These are phyloP conservation scores for Rhabdornis inornatus DNA, from an alignment of 2,113 vertebrate species.

Conservation along the genomic window DNA sequence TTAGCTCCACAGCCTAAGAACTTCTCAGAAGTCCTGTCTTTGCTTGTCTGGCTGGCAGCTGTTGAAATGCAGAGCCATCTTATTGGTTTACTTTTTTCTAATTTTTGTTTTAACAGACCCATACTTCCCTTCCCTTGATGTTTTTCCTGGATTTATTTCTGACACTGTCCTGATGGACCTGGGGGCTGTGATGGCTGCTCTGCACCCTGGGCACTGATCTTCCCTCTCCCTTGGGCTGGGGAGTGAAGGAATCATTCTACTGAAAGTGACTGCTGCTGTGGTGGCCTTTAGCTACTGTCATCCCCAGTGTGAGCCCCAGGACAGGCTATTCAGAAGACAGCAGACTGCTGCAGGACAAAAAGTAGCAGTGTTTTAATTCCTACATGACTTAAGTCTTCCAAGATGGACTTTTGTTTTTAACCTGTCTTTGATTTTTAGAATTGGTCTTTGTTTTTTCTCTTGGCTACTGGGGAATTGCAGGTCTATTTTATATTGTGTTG, in stretches of 20 bases:
- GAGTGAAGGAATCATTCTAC: background rate
- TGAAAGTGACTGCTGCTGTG: background rate
- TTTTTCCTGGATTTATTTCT: background rate
- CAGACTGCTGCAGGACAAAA: background rate
- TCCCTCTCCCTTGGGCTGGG: background rate
- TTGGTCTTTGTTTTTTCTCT: background rate
- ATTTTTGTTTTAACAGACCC: background rate
- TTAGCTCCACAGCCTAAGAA: background rate
- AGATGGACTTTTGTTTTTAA: background rate
- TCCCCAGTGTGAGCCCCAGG: background rate
- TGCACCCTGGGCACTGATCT: background rate
- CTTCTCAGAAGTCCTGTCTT: background rate
- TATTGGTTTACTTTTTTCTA: background rate
- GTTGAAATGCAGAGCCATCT: background rate
- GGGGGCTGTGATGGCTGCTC: background rate
- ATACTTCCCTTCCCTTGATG: background rate
- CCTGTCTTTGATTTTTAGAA: background rate
- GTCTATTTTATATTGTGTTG: background rate
- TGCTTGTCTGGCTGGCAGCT: background rate
- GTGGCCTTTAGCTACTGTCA: background rate
- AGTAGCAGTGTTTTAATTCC: background rate
- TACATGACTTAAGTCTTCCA: background rate
- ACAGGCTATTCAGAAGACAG: background rate
- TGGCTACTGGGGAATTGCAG: background rate
- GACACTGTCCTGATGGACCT: fast-evolving